Base-by-base conservation (phyloP, 2,797 vertebrate species). In the Tokudaia tokunoshimensis region DNA sequence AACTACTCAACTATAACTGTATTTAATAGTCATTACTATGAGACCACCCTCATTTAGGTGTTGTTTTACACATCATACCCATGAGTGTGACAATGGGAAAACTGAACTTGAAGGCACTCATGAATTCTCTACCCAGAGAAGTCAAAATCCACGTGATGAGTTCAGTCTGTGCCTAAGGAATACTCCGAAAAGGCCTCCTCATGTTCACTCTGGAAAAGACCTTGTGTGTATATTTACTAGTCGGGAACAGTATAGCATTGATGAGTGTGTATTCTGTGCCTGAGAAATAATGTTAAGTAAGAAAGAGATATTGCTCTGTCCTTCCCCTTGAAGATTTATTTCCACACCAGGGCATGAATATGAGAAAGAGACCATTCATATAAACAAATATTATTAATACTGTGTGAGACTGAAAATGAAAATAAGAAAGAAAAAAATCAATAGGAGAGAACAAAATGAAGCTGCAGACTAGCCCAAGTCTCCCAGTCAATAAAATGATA, bases 361-460 rank as follows among this genome's bases (percentile, higher is more conserved):
- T 92, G 31, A 81, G 47, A 72, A 87, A 7, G 34, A 88, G 52
- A 52, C 72, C 17, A 19, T 92, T 84, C 15, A 41, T 61, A 79
- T 59, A 78, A 90, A 52, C 47, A 94, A 89, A 89, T 81, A 52
- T 61, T 81, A 61, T 90, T 82, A 50, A 57, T 82, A 19, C 17
- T n/a, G 4, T 37, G 6, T 57, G 70, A 57, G 41, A 87, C 8
- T 52, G 37, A 80, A 91, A 74, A 70, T 34, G 2, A 78, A 87
- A 74, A 87, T 74, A 59, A 86, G 70, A 76, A 89, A 90, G 34
- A 24, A 50, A 83, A 52, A 97, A 57, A 76, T 50, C 76, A 79
- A 72, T 57, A 72, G 15, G 24, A 65, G 57, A 47, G 29, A 20
- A 8, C 19, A 65, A 84, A 95, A 91, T 86, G 47, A 37, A 90